Conservation (phyloP, 2,797 vertebrate genomes). For the Anguilla obscura region DNA sequence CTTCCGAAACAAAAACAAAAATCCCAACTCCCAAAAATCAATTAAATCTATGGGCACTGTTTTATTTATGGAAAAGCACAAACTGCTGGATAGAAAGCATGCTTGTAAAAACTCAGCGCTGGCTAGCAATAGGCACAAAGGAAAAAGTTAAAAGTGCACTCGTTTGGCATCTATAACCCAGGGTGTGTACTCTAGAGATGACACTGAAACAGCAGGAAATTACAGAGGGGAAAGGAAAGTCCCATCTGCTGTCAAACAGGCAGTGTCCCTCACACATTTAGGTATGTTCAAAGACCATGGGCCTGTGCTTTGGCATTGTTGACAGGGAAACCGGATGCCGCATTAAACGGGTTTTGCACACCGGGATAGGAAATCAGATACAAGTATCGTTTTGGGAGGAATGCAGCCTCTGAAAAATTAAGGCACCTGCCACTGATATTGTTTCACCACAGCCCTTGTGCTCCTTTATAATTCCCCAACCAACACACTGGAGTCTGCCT, state of each 20-base stretch:
- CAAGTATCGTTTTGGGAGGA: conserved; percentile 46
- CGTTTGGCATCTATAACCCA: not conserved
- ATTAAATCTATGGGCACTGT: not conserved
- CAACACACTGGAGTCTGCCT: conserved; percentile 37
- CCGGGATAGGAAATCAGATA: conserved; percentile 42
- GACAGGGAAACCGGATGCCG: conserved; percentile 54
- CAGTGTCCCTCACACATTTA: conserved; percentile 54
- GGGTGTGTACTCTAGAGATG: not conserved
- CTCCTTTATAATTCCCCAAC: conserved; percentile 45
- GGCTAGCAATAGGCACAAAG: not conserved
- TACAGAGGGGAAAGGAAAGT: conserved; percentile 47
- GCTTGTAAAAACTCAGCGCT: not conserved
- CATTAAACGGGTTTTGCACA: conserved; percentile 44
- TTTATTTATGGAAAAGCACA: not conserved
- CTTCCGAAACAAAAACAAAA: not conserved
- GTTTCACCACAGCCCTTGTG: conserved; percentile 38
- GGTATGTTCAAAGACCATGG: conserved; percentile 65
- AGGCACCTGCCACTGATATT: conserved; percentile 50
- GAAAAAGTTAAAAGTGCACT: not conserved
- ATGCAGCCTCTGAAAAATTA: conserved; percentile 51
- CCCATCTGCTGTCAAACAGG: conserved; percentile 50
- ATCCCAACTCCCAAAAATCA: not conserved
- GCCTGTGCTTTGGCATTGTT: conserved; percentile 57
- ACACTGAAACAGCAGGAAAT: conserved; percentile 40
- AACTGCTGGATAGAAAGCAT: not conserved